Conservation (phyloP, 2,888 invertebrate species). For the Dusona sp. region DNA sequence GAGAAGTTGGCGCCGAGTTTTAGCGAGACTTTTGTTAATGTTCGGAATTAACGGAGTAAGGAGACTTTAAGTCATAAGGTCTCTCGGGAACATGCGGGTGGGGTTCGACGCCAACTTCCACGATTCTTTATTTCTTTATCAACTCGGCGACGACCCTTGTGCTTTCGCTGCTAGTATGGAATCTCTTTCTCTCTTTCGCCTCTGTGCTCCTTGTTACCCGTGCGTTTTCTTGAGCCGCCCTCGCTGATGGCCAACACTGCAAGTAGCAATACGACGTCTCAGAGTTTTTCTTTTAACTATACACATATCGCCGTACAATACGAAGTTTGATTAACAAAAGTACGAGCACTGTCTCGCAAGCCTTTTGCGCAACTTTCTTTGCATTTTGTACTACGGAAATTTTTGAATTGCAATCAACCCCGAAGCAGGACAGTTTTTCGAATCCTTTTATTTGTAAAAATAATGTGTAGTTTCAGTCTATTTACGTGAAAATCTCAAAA, state of each 20-base stretch:
- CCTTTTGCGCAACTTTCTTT: slow-evolving; percentile 33
- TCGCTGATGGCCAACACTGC: slow-evolving; percentile 32
- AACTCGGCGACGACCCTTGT: slow-evolving; percentile 78
- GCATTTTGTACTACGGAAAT: background rate
- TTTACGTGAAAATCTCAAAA: background rate
- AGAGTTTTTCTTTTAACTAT: slow-evolving; percentile 60
- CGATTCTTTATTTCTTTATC: slow-evolving; percentile 85
- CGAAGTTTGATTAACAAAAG: slow-evolving; percentile 66
- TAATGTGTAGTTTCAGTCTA: background rate
- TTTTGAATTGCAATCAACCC: slow-evolving; percentile 18
- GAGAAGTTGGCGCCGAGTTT: slow-evolving; percentile 83
- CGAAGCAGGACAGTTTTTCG: background rate
- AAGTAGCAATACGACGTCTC: slow-evolving; percentile 44
- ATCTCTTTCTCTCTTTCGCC: slow-evolving; percentile 45
- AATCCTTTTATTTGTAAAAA: background rate
- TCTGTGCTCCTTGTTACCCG: slow-evolving; percentile 7
- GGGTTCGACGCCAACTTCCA: slow-evolving; percentile 84
- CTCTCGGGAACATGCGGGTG: slow-evolving; percentile 78
- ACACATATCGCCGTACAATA: slow-evolving; percentile 53
- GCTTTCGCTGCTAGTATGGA: slow-evolving; percentile 55
- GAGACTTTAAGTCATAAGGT: slow-evolving; percentile 85
- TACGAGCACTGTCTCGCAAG: slow-evolving; percentile 31
- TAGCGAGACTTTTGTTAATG: slow-evolving; percentile 85
- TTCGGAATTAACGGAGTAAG: slow-evolving; percentile 85
- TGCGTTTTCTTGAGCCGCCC: slow-evolving; percentile 42